Evolutionary conservation across 2,888 invertebrate species (phyloP), one percentile per base, ranked within the genome.

Genomic region (Dicyrtoma fusca): DNA sequence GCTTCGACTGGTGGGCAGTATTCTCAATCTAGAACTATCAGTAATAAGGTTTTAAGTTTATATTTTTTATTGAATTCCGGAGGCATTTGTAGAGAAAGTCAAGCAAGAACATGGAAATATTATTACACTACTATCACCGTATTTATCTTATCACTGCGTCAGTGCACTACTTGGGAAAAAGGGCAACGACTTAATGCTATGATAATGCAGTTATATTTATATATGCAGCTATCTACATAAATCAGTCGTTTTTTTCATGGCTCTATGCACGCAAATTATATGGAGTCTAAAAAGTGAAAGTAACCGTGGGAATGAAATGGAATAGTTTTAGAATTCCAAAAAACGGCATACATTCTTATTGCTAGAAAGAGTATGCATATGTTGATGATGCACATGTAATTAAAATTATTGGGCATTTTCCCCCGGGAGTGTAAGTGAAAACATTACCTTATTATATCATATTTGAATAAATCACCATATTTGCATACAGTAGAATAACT

Each of bases 381-480:
- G n/a, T n/a, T n/a, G n/a, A n/a, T n/a, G n/a, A n/a, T n/a, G n/a
- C n/a, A n/a, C n/a, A n/a, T n/a, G n/a, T n/a, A n/a, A n/a, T 65
- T 4, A 34, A 44, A 66, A 66, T 66, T 66, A 66, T 66, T 53
- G 62, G 44, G 19, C 13, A 2, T 47, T 64, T 23, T 25, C 45
- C 45, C 63, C 5, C 21, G 42, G 21, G 63, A 64, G 42, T 14
- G 42, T n/a, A 42, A 34, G 57, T 66, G n/a, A 66, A 19, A 55
- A 21, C 21, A 59, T 45, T n/a, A 55, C 68, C 25, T 59, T 26
- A 59, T 34, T 49, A 55, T 55, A 19, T 55, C 44, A 57, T 13
- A 59, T 57, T 57, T 57, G 68, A 68, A 45, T 45, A 57, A 57
- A 68, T 68, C 57, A 57, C 66, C 68, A 57, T 68, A 42, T 68